phyloP scores from a whole-genome alignment of 2,888 invertebrate species.

The Notodonta dromedarius region DNA sequence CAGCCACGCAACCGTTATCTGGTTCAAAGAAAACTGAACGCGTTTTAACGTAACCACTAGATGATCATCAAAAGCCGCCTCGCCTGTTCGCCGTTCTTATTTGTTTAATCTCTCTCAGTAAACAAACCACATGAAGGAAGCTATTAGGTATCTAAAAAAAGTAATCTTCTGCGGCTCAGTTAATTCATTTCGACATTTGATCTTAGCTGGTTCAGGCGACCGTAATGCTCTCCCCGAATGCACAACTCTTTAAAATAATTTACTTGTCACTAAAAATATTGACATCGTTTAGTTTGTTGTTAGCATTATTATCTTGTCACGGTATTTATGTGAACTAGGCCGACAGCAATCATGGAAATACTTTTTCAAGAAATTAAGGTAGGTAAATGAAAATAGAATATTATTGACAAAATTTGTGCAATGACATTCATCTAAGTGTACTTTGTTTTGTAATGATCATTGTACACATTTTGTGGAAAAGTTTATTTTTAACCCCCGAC shows the following conservation, averaged over 20 bases:
- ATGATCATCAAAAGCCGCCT: too few species aligned
- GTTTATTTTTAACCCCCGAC: too few species aligned
- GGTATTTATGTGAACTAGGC: too few species aligned
- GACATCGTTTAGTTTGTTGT: too few species aligned
- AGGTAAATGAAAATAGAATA: too few species aligned
- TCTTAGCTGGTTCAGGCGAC: constrained; percentile 13
- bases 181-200: constrained; percentile 23
- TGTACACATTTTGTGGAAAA: too few species aligned
- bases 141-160: background rate
- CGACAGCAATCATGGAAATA: background rate
- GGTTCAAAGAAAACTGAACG: constrained; percentile 1
- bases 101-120: constrained; percentile 9
- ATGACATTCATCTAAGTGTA: too few species aligned
- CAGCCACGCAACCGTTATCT: too few species aligned
- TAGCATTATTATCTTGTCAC: too few species aligned
- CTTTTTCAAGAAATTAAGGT: background rate
- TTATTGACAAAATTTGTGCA: too few species aligned
- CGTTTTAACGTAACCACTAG: too few species aligned
- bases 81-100: background rate
- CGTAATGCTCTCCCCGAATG: constrained; percentile 18
- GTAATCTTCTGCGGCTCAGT: constrained; percentile 13
- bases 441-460: too few species aligned
- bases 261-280: background rate
- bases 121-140: constrained; percentile 11
- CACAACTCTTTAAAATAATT: constrained; percentile 21